Percentiles rank a stretch among this genome's conserved stretches.
Conservation (phyloP, 2,888 invertebrate genomes). For the Empis livida region DNA sequence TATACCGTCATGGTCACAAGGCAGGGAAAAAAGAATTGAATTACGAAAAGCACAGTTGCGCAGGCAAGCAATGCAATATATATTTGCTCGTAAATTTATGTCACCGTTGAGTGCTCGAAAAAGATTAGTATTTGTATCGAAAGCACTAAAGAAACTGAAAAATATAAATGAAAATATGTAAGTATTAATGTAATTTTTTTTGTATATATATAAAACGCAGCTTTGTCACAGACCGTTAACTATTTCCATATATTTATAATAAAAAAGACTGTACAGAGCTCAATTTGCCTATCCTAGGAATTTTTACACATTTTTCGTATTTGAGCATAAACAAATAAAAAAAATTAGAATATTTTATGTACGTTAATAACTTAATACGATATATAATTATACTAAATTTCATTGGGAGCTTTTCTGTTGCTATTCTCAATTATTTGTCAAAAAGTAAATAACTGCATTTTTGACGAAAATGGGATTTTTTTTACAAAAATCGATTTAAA, state of each 20-base stretch:
- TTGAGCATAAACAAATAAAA: too few species aligned
- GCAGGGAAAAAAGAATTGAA: constrained; percentile 32
- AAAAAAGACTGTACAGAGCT: too few species aligned
- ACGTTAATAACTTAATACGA: too few species aligned
- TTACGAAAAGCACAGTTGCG: constrained; percentile 26
- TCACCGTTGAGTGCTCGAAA: constrained; percentile 24
- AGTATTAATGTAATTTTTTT: constrained; percentile 9
- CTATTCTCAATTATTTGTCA: too few species aligned
- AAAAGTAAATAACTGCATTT: too few species aligned
- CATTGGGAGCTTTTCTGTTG: too few species aligned
- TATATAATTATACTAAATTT: too few species aligned
- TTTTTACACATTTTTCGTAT: too few species aligned
- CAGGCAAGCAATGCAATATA: constrained; percentile 30
- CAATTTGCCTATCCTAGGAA: too few species aligned
- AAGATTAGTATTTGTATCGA: constrained; percentile 29
- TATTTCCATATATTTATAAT: neutral
- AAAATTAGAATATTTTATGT: too few species aligned
- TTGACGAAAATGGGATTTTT: too few species aligned
- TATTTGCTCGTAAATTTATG: constrained; percentile 26
- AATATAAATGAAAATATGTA: constrained; percentile 22
- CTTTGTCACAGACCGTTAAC: neutral
- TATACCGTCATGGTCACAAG: constrained; percentile 14
- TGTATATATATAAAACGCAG: neutral
- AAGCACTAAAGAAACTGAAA: constrained; percentile 26
- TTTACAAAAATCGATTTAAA: too few species aligned